phyloP scores from a whole-genome alignment of 2,113 vertebrate species.

The Falco punctatus region DNA sequence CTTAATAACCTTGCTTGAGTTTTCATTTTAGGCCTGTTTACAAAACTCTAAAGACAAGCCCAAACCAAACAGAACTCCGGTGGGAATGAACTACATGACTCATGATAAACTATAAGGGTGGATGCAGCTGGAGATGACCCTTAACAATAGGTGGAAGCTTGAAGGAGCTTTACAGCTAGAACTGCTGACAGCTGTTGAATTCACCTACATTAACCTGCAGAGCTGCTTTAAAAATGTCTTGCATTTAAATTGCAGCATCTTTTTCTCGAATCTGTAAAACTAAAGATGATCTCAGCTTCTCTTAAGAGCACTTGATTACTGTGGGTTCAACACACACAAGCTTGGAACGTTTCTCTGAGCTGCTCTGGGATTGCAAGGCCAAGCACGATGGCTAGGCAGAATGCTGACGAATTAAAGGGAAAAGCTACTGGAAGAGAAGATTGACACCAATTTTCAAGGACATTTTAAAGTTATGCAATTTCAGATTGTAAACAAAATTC shows the following conservation, averaged over 20 bases:
- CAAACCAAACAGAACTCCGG: conserved; percentile 12
- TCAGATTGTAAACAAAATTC: neutral
- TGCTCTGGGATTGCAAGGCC: neutral
- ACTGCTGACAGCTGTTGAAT: neutral
- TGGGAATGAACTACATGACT: neutral
- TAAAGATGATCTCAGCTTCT: neutral
- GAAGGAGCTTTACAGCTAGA: neutral
- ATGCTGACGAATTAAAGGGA: neutral
- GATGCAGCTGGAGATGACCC: conserved; percentile 11
- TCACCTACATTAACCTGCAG: neutral
- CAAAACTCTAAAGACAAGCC: neutral
- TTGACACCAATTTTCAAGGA: neutral
- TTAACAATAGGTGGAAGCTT: conserved; percentile 11
- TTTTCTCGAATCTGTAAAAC: neutral
- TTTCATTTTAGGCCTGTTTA: neutral
- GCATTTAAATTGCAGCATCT: neutral
- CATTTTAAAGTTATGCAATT: neutral
- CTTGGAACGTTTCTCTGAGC: neutral
- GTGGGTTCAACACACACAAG: neutral
- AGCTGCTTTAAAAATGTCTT: neutral
- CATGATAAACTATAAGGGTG: neutral
- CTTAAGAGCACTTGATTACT: neutral
- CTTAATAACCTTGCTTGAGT: neutral
- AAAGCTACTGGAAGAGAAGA: neutral
- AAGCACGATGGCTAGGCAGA: neutral